A percentile compares a stretch with the other conserved stretches of the same genome.
Conservation (phyloP, 2,888 invertebrate genomes). For the Asteroscopus sphinx region DNA sequence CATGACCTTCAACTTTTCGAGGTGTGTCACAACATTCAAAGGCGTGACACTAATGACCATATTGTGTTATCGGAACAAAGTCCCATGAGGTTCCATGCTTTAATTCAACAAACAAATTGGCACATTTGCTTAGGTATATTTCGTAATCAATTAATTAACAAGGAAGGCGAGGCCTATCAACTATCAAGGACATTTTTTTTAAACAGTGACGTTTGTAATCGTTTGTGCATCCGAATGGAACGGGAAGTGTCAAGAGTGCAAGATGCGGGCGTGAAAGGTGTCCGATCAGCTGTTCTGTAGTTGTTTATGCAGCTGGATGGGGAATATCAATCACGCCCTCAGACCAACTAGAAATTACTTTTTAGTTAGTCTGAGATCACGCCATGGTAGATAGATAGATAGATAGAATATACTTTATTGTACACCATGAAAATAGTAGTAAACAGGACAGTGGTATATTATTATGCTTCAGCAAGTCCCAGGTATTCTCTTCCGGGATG, state of each 20-base stretch:
- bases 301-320: no score
- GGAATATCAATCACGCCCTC: no score
- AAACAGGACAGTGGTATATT: no score
- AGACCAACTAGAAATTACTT: no score
- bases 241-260: slow-evolving; percentile 27
- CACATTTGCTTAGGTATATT: slow-evolving; percentile 1
- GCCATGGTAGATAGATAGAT: no score
- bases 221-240: background rate
- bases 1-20: background rate
- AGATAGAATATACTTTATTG: no score
- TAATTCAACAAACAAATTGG: background rate
- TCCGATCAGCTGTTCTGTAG: no score
- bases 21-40: slow-evolving; percentile 1
- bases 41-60: slow-evolving; percentile 16
- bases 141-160: slow-evolving; percentile 20
- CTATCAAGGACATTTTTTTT: background rate
- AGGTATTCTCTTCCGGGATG: no score
- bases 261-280: background rate
- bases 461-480: no score
- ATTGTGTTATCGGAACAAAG: background rate
- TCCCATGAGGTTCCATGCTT: background rate
- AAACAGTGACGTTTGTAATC: background rate
- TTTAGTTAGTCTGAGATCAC: no score
- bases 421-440: no score
- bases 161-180: slow-evolving; percentile 8